These are phyloP conservation scores for Pseudopleuronectes americanus DNA, from an alignment of 2,797 vertebrate species.

Conservation along the genomic window DNA sequence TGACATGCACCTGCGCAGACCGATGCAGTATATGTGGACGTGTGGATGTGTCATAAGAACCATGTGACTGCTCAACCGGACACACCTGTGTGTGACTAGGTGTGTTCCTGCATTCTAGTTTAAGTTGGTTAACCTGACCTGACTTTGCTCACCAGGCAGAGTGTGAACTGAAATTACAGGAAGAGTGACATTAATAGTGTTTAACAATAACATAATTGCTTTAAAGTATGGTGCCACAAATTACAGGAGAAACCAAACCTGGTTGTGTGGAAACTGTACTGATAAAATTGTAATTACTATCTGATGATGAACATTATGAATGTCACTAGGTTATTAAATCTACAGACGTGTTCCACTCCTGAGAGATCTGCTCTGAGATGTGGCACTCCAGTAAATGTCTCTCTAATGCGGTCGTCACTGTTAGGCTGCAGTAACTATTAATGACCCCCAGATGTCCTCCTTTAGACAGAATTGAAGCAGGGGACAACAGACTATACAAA, in stretches of 20 bases:
- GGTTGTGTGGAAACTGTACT: not conserved
- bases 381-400: not conserved
- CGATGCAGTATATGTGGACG: not conserved
- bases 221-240: not conserved
- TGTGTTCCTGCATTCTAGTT: conserved; percentile 35
- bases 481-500: not conserved
- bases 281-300: not conserved
- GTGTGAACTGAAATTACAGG: not conserved
- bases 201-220: not conserved
- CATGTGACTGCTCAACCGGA: conserved; percentile 2
- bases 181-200: not conserved
- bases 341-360: not conserved
- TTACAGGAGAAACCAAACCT: not conserved
- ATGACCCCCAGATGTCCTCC: conserved; percentile 61
- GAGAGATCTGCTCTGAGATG: not conserved
- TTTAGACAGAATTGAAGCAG: conserved; percentile 26
- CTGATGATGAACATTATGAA: not conserved
- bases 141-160: not conserved
- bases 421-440: conserved; percentile 46
- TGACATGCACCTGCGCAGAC: not conserved
- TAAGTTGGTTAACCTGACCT: not conserved
- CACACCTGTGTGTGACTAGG: conserved; percentile 44
- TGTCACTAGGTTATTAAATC: too few relatives aligned
- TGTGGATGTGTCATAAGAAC: not conserved
- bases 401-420: not conserved